phyloP scores from a whole-genome alignment of 2,888 invertebrate genomes.

The Drosophila anomalata region DNA sequence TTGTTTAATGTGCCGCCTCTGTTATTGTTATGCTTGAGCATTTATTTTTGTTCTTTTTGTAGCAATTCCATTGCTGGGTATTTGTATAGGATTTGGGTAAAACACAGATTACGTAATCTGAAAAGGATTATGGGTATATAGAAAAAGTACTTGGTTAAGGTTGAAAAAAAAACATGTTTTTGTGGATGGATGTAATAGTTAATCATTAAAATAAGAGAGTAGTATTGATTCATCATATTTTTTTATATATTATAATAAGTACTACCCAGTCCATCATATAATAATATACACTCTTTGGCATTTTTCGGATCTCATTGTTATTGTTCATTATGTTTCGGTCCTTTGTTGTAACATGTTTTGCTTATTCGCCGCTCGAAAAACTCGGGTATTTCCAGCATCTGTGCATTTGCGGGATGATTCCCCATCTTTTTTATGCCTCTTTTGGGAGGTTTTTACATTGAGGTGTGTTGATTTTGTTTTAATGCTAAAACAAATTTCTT shows the following conservation, averaged over 20 bases:
- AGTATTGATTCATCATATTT: too few species aligned
- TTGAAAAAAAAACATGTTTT: background rate
- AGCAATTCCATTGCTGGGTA: constrained; percentile 23
- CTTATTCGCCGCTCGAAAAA: constrained; percentile 15
- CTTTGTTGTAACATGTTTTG: constrained; percentile 39
- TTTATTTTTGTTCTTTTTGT: constrained; percentile 25
- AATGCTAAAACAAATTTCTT: constrained; percentile 39
- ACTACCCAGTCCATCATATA: constrained; percentile 21
- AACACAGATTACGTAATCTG: background rate
- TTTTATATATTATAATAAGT: background rate
- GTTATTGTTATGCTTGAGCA: constrained; percentile 40
- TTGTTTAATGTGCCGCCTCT: constrained; percentile 43
- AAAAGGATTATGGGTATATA: background rate
- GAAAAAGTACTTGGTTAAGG: background rate
- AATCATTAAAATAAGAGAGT: too few species aligned
- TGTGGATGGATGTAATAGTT: background rate
- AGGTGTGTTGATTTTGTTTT: constrained; percentile 55
- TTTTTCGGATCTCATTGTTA: constrained; percentile 35
- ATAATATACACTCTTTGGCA: constrained; percentile 10
- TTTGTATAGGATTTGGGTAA: background rate
- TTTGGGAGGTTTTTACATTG: constrained; percentile 48
- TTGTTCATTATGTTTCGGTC: constrained; percentile 39
- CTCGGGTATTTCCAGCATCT: constrained; percentile 23
- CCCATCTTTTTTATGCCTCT: constrained; percentile 43
- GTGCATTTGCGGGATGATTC: constrained; percentile 20